A percentile compares a stretch with the other conserved stretches of the same genome.
Evolutionary conservation across 1,140 invertebrate species (phyloP).

Genomic region (Lasioglossum baleicum): DNA sequence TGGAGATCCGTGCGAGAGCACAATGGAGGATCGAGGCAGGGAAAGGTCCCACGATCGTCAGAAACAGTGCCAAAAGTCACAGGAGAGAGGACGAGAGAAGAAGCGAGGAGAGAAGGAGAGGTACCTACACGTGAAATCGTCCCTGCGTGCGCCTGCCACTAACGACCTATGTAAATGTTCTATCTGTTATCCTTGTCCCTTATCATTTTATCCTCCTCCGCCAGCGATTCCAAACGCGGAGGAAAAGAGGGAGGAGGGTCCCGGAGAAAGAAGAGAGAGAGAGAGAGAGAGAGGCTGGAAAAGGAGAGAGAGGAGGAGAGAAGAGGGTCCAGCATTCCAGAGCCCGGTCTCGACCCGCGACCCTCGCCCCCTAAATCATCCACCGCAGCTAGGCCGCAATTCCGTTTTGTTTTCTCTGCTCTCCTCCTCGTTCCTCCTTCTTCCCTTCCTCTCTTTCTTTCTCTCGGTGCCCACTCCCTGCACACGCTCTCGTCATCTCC

Average conservation of each 20-base stretch:
- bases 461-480: constrained; percentile 29
- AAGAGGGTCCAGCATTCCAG: constrained; percentile 74
- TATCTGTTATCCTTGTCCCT: constrained; percentile 77
- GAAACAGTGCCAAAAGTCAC: constrained; percentile 46
- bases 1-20: not conserved
- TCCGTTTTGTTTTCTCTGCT: constrained; percentile 73
- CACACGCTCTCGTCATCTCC: constrained; percentile 48
- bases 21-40: constrained; percentile 23
- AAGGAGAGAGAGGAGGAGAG: constrained; percentile 32
- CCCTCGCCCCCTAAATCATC: constrained; percentile 80
- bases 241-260: constrained; percentile 17
- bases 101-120: too few species aligned
- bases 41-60: constrained; percentile 44
- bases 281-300: not conserved
- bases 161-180: constrained; percentile 78
- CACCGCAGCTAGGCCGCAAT: constrained; percentile 73
- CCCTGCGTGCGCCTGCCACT: constrained; percentile 58
- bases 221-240: constrained; percentile 44
- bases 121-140: constrained; percentile 23
- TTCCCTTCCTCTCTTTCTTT: constrained; percentile 4
- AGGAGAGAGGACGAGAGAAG: not conserved
- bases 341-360: constrained; percentile 77
- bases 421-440: constrained; percentile 49
- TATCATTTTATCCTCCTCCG: constrained; percentile 72
- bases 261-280: constrained; percentile 22